Conservation (phyloP, 1,140 invertebrate genomes). For the Geopemphigus sp. region DNA sequence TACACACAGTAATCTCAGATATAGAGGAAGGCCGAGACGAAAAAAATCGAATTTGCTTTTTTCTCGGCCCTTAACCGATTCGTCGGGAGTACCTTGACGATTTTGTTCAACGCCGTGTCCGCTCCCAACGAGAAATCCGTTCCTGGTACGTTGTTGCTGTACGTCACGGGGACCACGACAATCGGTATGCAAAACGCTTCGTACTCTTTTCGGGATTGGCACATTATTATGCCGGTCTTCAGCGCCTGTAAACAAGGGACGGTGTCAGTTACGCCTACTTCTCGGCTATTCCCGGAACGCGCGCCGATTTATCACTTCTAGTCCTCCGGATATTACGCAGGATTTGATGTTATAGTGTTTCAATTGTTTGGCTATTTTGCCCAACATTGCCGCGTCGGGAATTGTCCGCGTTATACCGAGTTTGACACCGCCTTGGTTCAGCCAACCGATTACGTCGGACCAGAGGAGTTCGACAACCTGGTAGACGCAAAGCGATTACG, state of each 20-base stretch:
- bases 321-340: slow-evolving; percentile 32
- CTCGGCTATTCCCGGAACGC: too few species aligned
- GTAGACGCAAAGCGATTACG: too few species aligned
- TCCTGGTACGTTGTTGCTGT: slow-evolving; percentile 48
- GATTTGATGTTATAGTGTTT: slow-evolving; percentile 6
- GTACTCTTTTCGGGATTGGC: neutral
- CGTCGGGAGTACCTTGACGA: slow-evolving; percentile 48
- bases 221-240: neutral
- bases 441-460: slow-evolving; percentile 96
- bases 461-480: slow-evolving; percentile 57
- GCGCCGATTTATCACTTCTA: neutral
- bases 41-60: too few species aligned
- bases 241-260: neutral
- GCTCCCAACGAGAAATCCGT: slow-evolving; percentile 48
- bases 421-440: slow-evolving; percentile 85
- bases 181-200: slow-evolving; percentile 48
- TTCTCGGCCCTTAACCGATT: too few species aligned
- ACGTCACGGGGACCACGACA: slow-evolving; percentile 31
- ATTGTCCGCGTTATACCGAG: slow-evolving; percentile 43
- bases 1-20: too few species aligned
- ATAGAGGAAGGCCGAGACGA: too few species aligned
- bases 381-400: slow-evolving; percentile 19
- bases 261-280: neutral
- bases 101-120: slow-evolving; percentile 46
- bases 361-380: slow-evolving; percentile 28